Base-by-base conservation (phyloP, 2,797 vertebrate genomes). In the Spea hammondii region DNA sequence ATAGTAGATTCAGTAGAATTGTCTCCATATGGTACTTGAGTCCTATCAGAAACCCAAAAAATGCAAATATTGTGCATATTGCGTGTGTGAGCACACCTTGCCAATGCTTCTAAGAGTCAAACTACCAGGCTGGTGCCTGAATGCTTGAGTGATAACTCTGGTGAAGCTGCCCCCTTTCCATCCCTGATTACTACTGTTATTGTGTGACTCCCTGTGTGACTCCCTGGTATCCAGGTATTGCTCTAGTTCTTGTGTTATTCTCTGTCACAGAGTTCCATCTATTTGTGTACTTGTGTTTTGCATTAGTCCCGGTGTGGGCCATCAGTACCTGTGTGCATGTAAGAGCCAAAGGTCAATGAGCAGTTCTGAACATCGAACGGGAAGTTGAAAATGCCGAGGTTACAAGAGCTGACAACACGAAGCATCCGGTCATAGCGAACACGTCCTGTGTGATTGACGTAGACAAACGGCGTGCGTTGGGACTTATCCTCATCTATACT, bases 351-450 rank as follows among this genome's bases (percentile, higher is more conserved):
- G 11, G 91, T 94, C 72, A 91, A 87, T 0, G 90, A 89, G 85
- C 91, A 92, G 74, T 94, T 95, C 87, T 93, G 80, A 77, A 94
- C 86, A 11, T 94, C 93, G 48, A 95, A 95, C 8, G 93, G 93
- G 82, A 94, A 93, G 85, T 90, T 93, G 86, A 91, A 94, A 86
- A 92, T 90, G 78, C 92, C 79, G 86, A 94, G 88, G 85, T 94
- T 95, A 84, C 92, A 95, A 80, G 92, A 88, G 1, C 92, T 94
- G 83, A 94, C 93, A 0, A 94, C 91, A 14, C 90, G 85, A 79
- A 93, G 83, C 88, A 93, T 94, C 76, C 93, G 88, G 83, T 93
- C 91, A 79, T 94, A 94, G 77, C 90, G 91, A 79, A 94, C 90
- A 82, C 87, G 87, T 49, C 93, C 92, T 0, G 93, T 93, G 89